Evolutionary conservation across 2,888 invertebrate genomes (phyloP).

Genomic region (Parapristionchus giblindavisi): DNA sequence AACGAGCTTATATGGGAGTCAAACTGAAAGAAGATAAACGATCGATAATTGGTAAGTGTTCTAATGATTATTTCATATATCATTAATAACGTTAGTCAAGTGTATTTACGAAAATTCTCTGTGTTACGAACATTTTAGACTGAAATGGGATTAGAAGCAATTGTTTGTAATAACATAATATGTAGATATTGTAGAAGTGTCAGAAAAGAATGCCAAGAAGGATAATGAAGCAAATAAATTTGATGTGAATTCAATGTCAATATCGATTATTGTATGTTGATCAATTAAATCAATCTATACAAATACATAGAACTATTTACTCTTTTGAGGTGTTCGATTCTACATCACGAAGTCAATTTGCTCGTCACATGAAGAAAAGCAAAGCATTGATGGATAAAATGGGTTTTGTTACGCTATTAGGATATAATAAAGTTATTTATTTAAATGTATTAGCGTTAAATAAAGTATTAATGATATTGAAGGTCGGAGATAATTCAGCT

Average conservation of each 20-base stretch:
- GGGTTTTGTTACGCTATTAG: conserved; percentile 33
- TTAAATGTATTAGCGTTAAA: not conserved
- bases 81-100: no score
- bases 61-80: no score
- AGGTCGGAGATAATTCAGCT: conserved; percentile 36
- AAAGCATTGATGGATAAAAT: conserved; percentile 13
- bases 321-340: conserved; percentile 30
- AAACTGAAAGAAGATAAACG: not conserved
- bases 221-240: not conserved
- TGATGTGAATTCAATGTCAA: conserved; percentile 15
- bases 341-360: conserved; percentile 36
- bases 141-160: no score
- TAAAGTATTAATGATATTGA: no score
- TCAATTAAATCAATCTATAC: not conserved
- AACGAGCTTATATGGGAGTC: conserved; percentile 25
- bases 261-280: conserved; percentile 7
- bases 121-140: no score
- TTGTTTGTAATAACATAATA: no score
- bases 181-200: not conserved
- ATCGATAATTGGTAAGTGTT: not conserved
- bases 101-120: no score
- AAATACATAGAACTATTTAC: no score
- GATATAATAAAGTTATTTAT: conserved; percentile 21
- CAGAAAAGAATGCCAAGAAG: not conserved
- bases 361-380: conserved; percentile 32